Evolutionary conservation across 2,888 invertebrate genomes (phyloP).

Genomic region (Candidula unifasciata): DNA sequence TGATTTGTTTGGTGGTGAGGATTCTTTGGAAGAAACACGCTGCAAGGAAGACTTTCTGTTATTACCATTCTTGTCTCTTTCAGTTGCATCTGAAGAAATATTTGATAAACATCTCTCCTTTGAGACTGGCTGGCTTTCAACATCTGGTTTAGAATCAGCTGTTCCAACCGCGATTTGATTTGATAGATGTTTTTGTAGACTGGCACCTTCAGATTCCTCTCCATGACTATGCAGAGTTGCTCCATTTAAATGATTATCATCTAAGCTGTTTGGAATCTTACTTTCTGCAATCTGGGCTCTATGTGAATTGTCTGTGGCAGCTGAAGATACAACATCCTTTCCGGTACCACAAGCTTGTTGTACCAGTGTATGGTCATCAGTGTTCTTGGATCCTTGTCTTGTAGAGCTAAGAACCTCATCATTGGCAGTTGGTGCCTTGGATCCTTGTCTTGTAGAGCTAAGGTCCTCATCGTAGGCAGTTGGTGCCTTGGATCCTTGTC

Average conservation of each 20-base stretch:
- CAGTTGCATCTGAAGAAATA: no score
- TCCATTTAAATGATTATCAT: not conserved
- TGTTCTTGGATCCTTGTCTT: not conserved
- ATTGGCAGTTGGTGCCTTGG: no score
- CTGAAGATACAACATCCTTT: not conserved
- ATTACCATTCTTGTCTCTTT: not conserved
- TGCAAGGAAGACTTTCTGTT: not conserved
- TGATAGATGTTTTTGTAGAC: not conserved
- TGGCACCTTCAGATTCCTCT: not conserved
- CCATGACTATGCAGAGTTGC: not conserved
- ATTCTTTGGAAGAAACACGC: not conserved
- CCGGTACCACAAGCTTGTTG: not conserved
- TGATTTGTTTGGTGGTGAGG: no score
- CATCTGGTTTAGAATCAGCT: not conserved
- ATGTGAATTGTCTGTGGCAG: not conserved
- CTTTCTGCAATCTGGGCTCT: not conserved
- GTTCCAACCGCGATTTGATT: not conserved
- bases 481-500: no score
- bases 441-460: no score
- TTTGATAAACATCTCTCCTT: not conserved
- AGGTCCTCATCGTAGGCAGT: no score
- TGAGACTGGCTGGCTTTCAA: not conserved
- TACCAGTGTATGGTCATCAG: not conserved
- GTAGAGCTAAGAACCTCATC: no score
- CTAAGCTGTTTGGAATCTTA: no score